Evolutionary conservation across 1,140 invertebrate species (phyloP).

Genomic region (Euura saliciscinereae): DNA sequence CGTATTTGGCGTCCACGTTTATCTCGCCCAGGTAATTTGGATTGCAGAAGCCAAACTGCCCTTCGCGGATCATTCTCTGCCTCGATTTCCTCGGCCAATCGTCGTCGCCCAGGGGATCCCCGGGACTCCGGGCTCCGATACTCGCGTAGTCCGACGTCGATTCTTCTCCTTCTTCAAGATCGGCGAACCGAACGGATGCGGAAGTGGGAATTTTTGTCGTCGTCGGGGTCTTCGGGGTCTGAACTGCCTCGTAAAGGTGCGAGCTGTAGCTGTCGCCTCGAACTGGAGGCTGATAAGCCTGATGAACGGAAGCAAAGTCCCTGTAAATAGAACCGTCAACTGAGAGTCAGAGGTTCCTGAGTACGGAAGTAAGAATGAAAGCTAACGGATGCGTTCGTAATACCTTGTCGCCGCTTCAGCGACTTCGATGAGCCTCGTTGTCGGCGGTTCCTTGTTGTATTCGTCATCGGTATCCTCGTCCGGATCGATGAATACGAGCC

Average conservation of each 20-base stretch:
- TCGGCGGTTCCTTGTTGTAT: slow-evolving; percentile 48
- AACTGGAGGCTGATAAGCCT: slow-evolving; percentile 57
- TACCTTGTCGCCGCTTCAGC: slow-evolving; percentile 53
- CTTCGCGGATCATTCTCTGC: slow-evolving; percentile 53
- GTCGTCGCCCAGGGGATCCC: slow-evolving; percentile 59
- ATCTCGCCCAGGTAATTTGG: slow-evolving; percentile 76
- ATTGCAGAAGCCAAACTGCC: slow-evolving; percentile 72
- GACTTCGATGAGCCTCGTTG: slow-evolving; percentile 52
- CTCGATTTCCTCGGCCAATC: slow-evolving; percentile 58
- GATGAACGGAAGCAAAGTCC: slow-evolving; percentile 55
- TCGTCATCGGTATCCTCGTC: slow-evolving; percentile 70
- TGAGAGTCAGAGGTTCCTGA: too few species aligned
- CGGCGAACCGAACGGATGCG: slow-evolving; percentile 67
- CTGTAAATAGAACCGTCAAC: slow-evolving; percentile 26
- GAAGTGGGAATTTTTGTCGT: slow-evolving; percentile 69
- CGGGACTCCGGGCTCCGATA: slow-evolving; percentile 67
- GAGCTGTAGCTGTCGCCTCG: slow-evolving; percentile 67
- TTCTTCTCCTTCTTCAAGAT: slow-evolving; percentile 67
- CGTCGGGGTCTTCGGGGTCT: slow-evolving; percentile 65
- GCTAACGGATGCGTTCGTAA: not conserved
- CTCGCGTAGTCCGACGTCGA: slow-evolving; percentile 80
- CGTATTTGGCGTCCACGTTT: slow-evolving; percentile 54
- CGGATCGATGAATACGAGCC: slow-evolving; percentile 74
- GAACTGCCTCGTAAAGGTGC: slow-evolving; percentile 62
- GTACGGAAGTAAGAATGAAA: too few species aligned